phyloP scores from a whole-genome alignment of 2,797 vertebrate species.

The Malurus splendens region DNA sequence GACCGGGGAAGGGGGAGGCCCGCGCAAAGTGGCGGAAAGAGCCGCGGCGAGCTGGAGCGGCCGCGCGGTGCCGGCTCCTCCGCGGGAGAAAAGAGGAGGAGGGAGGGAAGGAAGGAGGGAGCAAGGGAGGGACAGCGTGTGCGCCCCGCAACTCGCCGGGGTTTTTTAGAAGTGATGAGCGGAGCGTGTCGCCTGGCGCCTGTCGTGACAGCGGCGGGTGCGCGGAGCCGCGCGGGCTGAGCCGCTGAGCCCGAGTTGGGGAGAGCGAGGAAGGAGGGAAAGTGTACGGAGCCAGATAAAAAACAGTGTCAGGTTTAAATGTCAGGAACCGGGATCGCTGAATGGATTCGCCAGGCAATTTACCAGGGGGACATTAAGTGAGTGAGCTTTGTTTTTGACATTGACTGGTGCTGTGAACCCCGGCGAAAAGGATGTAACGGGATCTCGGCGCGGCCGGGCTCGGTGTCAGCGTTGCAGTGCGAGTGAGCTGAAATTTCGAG shows the following conservation, averaged over 20 bases:
- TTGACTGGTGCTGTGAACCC: conserved; percentile 9
- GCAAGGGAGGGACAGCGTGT: background rate
- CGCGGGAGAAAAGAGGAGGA: background rate
- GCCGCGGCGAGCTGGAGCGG: background rate
- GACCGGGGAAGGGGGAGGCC: background rate
- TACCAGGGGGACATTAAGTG: conserved; percentile 69
- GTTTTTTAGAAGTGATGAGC: background rate
- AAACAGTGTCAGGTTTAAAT: background rate
- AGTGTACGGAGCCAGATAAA: background rate
- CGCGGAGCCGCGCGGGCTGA: background rate
- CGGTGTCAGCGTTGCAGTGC: conserved; percentile 47
- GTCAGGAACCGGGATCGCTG: conserved; percentile 13
- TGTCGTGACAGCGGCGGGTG: background rate
- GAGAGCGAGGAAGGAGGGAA: background rate
- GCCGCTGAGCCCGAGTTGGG: conserved; percentile 16
- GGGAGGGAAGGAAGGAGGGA: background rate
- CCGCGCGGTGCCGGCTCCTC: background rate
- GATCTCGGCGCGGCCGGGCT: conserved; percentile 65
- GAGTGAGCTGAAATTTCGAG: conserved; percentile 42
- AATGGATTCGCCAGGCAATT: conserved; percentile 58
- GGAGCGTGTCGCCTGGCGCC: background rate
- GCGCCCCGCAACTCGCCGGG: background rate
- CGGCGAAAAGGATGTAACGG: conserved; percentile 42
- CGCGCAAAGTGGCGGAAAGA: background rate
- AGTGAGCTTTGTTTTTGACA: conserved; percentile 66